Percentiles rank a stretch among this genome's conserved stretches.
Evolutionary conservation across 2,797 vertebrate species (phyloP).

Genomic region (Periparus ater): DNA sequence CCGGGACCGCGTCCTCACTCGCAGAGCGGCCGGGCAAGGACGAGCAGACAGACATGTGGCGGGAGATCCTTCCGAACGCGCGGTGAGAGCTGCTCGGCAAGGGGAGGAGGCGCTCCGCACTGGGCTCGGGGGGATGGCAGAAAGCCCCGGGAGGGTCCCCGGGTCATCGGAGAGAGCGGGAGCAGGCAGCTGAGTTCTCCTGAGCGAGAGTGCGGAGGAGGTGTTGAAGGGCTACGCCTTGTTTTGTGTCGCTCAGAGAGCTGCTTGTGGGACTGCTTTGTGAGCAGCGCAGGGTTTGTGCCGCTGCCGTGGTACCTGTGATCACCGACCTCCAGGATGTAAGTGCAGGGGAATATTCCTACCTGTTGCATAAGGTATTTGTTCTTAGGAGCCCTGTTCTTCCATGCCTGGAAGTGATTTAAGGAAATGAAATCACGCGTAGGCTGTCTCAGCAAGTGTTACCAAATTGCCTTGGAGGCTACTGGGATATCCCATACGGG

Average conservation of each 20-base stretch:
- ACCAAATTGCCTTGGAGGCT: not conserved
- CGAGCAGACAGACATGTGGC: slow-evolving; percentile 56
- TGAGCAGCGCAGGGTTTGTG: not conserved
- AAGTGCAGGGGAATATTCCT: not conserved
- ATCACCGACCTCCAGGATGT: not conserved
- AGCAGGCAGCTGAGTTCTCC: not conserved
- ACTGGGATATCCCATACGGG: not conserved
- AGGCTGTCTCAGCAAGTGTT: not conserved
- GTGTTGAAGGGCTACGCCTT: not conserved
- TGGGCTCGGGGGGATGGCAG: not conserved
- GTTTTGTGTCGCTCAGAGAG: not conserved
- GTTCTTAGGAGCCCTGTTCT: not conserved
- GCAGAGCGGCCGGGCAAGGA: not conserved
- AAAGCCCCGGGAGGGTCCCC: not conserved
- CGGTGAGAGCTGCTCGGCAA: slow-evolving; percentile 13
- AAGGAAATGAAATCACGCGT: not conserved
- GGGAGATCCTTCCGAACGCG: slow-evolving; percentile 5
- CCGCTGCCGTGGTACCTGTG: not conserved
- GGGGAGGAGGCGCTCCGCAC: not conserved
- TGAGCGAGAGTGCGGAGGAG: not conserved
- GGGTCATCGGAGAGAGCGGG: not conserved
- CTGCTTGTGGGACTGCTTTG: not conserved
- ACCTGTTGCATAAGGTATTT: not conserved
- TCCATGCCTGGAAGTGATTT: not conserved
- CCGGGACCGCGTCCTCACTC: too few relatives aligned